Evolutionary conservation across 2,888 invertebrate species (phyloP).

Genomic region (Rhorus exstirpatorius): DNA sequence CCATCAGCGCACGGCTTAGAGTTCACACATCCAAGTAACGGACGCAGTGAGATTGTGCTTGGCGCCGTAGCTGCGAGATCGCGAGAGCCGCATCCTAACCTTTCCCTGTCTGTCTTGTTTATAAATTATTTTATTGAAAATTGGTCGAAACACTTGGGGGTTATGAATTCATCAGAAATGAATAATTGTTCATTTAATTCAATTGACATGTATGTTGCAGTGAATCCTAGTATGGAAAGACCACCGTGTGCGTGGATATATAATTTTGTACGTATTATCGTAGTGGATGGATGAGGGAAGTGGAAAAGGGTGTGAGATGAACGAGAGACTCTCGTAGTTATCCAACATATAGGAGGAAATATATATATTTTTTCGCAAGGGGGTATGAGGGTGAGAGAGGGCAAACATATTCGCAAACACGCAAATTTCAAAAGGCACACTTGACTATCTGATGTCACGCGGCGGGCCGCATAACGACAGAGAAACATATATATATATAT

Average conservation of each 20-base stretch:
- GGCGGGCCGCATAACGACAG: slow-evolving; percentile 74
- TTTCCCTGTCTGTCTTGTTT: no score
- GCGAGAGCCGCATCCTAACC: no score
- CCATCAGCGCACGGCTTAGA: no score
- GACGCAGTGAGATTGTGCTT: no score
- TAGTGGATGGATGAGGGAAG: slow-evolving; percentile 58
- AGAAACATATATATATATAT: slow-evolving; percentile 72
- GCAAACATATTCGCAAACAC: slow-evolving; percentile 85
- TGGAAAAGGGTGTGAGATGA: slow-evolving; percentile 72
- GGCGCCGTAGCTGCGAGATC: no score
- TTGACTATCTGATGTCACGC: slow-evolving; percentile 84
- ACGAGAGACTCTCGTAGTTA: slow-evolving; percentile 6
- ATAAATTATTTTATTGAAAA: no score
- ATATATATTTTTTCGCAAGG: slow-evolving; percentile 25
- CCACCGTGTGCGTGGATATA: background rate
- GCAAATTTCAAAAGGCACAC: slow-evolving; percentile 86
- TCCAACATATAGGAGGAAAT: slow-evolving; percentile 5
- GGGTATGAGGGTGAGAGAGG: slow-evolving; percentile 62
- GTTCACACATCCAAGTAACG: no score
- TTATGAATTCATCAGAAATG: no score
- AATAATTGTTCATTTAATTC: background rate
- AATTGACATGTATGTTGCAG: no score
- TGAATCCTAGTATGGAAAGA: no score
- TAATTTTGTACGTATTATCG: slow-evolving; percentile 1
- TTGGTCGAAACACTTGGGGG: no score